Conservation (phyloP, 2,113 vertebrate species). For the Eulemur rufifrons region DNA sequence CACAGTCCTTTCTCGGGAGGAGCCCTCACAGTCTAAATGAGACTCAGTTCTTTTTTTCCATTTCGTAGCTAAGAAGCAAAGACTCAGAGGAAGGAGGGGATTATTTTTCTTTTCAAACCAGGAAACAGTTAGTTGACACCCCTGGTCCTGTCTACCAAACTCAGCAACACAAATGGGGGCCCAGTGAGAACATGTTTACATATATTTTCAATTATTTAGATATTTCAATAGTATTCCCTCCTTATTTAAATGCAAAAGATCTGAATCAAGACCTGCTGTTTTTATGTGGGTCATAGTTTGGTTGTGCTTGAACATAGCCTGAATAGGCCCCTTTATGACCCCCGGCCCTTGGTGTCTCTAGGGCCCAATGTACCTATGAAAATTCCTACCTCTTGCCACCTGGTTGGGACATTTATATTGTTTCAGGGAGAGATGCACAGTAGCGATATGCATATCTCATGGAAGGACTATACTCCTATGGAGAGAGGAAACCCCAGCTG, state of each 20-base stretch:
- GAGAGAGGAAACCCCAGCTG: neutral
- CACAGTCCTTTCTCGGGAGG: neutral
- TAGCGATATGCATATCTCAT: neutral
- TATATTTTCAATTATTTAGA: neutral
- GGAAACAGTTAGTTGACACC: neutral
- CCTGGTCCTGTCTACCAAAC: neutral
- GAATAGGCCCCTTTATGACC: constrained; percentile 1
- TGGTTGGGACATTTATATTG: neutral
- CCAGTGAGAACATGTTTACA: neutral
- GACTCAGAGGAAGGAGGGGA: neutral
- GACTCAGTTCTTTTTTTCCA: neutral
- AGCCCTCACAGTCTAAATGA: neutral
- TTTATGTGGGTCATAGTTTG: neutral
- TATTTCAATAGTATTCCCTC: neutral
- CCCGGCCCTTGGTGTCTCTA: neutral
- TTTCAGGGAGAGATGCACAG: neutral
- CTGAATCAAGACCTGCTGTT: neutral
- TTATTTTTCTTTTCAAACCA: constrained; percentile 4
- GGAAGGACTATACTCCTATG: neutral
- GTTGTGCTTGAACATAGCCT: neutral
- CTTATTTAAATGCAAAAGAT: constrained; percentile 33
- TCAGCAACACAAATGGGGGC: neutral
- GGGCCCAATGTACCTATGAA: neutral
- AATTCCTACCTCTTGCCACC: neutral
- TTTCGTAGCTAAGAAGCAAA: neutral